A percentile compares a stretch with the other conserved stretches of the same genome.
These are phyloP conservation scores for Rostratula benghalensis DNA, from an alignment of 2,113 vertebrate species.

Conservation along the genomic window DNA sequence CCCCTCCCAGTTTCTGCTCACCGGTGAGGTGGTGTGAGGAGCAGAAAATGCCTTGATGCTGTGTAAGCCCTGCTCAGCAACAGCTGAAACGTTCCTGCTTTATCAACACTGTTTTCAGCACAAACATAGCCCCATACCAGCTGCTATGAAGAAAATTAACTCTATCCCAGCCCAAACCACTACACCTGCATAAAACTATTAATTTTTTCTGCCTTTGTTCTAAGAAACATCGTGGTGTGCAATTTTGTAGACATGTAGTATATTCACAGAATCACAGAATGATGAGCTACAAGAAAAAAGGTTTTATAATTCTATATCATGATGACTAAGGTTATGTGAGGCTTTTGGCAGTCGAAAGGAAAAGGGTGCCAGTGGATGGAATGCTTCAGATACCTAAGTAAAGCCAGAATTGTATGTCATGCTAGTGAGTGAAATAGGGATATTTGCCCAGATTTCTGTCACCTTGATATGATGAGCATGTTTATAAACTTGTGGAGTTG, in stretches of 20 bases:
- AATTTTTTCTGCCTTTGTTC: not conserved
- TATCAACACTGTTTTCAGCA: not conserved
- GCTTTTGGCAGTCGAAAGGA: not conserved
- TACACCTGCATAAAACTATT: not conserved
- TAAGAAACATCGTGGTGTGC: not conserved
- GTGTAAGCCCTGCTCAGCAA: not conserved
- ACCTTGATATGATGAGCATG: not conserved
- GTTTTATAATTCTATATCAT: not conserved
- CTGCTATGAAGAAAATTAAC: not conserved
- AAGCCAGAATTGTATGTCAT: not conserved
- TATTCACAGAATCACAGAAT: not conserved
- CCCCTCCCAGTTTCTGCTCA: not conserved
- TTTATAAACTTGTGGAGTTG: not conserved
- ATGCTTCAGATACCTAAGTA: not conserved
- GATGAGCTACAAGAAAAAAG: not conserved
- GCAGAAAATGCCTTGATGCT: not conserved
- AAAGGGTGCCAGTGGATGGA: not conserved
- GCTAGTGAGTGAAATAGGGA: not conserved
- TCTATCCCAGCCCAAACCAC: not conserved
- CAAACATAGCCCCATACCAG: not conserved
- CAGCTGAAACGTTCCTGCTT: not conserved
- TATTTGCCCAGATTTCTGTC: not conserved
- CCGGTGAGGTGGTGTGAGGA: fast-evolving
- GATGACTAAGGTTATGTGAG: not conserved
- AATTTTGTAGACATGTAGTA: not conserved